A percentile compares a stretch with the other conserved stretches of the same genome.
Conservation (phyloP, 1,140 invertebrate species). For the Sinella curviseta region DNA sequence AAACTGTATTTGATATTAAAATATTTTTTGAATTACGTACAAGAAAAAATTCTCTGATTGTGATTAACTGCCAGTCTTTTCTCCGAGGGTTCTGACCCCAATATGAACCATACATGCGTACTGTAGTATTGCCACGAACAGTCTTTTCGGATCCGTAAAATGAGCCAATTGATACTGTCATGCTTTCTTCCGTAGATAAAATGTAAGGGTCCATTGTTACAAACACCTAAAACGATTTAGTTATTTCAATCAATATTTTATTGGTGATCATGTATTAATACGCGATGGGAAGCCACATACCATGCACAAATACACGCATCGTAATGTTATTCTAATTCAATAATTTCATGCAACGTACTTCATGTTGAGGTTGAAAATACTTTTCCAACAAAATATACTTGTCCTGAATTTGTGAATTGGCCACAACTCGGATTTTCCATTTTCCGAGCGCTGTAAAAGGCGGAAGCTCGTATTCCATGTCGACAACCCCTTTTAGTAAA, state of each 20-base stretch:
- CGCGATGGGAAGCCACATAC: conserved; percentile 48
- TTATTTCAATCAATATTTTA: background rate
- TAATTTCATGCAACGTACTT: conserved; percentile 53
- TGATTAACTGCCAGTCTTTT: conserved; percentile 18
- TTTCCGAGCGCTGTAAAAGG: conserved; percentile 55
- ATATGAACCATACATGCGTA: conserved; percentile 49
- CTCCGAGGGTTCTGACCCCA: background rate
- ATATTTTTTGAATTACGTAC: background rate
- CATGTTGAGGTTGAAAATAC: conserved; percentile 58
- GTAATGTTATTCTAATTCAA: too few species aligned
- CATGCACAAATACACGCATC: background rate
- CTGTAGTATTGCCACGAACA: conserved; percentile 53
- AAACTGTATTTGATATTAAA: too few species aligned
- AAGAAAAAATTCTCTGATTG: conserved; percentile 10
- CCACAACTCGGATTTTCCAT: conserved; percentile 58
- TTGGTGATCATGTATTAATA: too few species aligned
- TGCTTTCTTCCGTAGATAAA: conserved; percentile 52
- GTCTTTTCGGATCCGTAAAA: conserved; percentile 54
- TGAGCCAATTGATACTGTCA: conserved; percentile 52
- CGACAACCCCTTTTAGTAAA: conserved; percentile 53
- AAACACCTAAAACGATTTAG: conserved; percentile 44
- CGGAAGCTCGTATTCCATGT: conserved; percentile 54
- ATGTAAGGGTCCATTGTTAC: conserved; percentile 53
- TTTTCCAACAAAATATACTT: conserved; percentile 57
- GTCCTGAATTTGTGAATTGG: conserved; percentile 57